These are phyloP conservation scores for Lepidostoma basale DNA, from an alignment of 1,140 invertebrate species.

Conservation along the genomic window DNA sequence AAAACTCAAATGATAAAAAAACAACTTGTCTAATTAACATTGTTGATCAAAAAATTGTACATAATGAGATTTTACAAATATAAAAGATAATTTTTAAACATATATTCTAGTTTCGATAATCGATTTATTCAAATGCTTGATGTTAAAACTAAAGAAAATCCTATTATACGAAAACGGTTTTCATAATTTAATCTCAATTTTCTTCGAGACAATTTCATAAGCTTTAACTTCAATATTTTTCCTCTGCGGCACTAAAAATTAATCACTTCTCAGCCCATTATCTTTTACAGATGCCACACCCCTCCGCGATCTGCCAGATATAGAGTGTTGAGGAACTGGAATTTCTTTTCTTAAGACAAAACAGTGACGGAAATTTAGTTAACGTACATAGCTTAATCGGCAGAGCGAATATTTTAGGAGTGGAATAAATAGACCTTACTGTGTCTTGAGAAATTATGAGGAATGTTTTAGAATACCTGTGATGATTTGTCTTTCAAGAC, in stretches of 20 bases:
- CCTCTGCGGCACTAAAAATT: background rate
- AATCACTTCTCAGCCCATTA: background rate
- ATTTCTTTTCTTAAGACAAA: constrained; percentile 24
- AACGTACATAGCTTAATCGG: constrained; percentile 33
- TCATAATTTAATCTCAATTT: too few species aligned
- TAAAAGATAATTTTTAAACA: too few species aligned
- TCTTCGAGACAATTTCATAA: constrained; percentile 3
- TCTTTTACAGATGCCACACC: constrained; percentile 5
- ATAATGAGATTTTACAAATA: too few species aligned
- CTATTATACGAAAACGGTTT: too few species aligned
- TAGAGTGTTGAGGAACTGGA: background rate
- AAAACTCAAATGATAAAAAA: too few species aligned
- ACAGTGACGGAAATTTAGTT: constrained; percentile 39
- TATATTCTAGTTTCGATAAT: too few species aligned
- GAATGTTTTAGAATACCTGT: background rate
- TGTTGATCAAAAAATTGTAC: too few species aligned
- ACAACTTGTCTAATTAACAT: too few species aligned
- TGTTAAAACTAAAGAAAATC: too few species aligned
- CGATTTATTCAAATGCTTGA: too few species aligned
- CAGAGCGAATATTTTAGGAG: constrained; percentile 16
- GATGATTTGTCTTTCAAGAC: background rate
- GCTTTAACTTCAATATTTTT: background rate
- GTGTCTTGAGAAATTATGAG: constrained; percentile 1
- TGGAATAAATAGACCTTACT: constrained; percentile 10
- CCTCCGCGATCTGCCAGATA: background rate